These are phyloP conservation scores for Calycopis cecrops DNA, from an alignment of 1,140 invertebrate species.

Conservation along the genomic window DNA sequence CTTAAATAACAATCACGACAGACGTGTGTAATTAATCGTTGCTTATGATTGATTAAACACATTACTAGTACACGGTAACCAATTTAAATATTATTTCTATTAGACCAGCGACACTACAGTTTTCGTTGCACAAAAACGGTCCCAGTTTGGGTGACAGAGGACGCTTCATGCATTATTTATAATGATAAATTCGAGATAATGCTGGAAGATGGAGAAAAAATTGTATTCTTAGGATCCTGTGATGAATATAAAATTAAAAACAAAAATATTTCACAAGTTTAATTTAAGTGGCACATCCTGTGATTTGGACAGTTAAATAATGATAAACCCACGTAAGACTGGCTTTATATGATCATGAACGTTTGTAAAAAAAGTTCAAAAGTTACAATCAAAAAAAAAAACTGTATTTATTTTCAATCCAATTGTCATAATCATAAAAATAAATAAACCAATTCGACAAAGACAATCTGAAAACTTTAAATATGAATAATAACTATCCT, in stretches of 20 bases:
- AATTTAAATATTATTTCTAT: conserved; percentile 71
- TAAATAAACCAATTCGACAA: too few species aligned
- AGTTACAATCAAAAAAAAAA: too few species aligned
- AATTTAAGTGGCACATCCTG: too few species aligned
- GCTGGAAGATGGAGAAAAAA: too few species aligned
- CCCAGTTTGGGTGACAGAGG: conserved; percentile 61
- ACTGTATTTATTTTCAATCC: conserved; percentile 1
- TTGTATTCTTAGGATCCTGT: too few species aligned
- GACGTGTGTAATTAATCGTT: conserved; percentile 66
- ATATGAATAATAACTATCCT: not conserved
- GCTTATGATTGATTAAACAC: conserved; percentile 72
- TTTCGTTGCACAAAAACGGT: conserved; percentile 51
- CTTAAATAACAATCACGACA: conserved; percentile 45
- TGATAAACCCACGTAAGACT: not conserved
- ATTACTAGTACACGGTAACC: conserved; percentile 65
- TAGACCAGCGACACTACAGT: conserved; percentile 67
- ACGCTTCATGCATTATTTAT: conserved; percentile 57
- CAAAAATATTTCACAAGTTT: too few species aligned
- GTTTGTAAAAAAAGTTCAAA: too few species aligned
- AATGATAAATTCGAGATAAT: conserved; percentile 51
- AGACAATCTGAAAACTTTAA: too few species aligned
- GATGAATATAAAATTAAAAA: too few species aligned
- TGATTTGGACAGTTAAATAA: conserved; percentile 25
- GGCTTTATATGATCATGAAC: too few species aligned
- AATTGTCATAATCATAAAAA: too few species aligned